Base-by-base conservation (phyloP, 2,113 vertebrate species). In the Dunckerocampus dactyliophorus region DNA sequence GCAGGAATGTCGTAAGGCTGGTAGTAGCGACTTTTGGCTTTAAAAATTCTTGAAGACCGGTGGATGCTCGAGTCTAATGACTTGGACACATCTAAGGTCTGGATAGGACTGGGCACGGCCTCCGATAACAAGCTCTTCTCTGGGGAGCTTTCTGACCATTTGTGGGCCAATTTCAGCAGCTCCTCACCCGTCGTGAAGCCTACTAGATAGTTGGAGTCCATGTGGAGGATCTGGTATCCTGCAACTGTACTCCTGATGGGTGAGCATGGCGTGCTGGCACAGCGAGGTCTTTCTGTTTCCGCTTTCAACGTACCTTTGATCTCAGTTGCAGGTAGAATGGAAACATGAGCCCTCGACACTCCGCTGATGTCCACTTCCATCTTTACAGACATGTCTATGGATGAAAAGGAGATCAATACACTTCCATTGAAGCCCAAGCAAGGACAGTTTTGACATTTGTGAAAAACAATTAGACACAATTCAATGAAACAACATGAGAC, bases 141-240 rank as follows among this genome's bases (percentile, higher is more conserved):
- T 3, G 84, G 83, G 43, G 77, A 0, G 54, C 86, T 88, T 0
- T 82, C 76, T 0, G 92, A 86, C 90, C 90, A 93, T 78, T 93
- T 92, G 51, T 93, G 91, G 66, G 96, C 94, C 76, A 98, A 83
- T 76, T 98, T 96, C 51, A 98, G 91, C 74, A 98, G 90, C 88
- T 98, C 94, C 80, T 95, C 94, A 0, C 96, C 95, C 3, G 96
- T 98, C 0, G 95, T 92, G 83, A 98, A 98, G 76, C 96, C 93
- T 42, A 98, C 94, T 76, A 98, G 80, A 69, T 95, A 98, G 89
- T 96, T 96, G 15, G 95, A 94, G 90, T 98, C 94, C 95, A 98
- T 96, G 84, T 95, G 96, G 62, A 98, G 93, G 75, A 98, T 95
- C 84, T 98, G 94, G 82, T 98, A 98, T 16, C 94, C 94, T 0